Base-by-base conservation (phyloP, 1,140 invertebrate genomes). In the Plodia interpunctella region DNA sequence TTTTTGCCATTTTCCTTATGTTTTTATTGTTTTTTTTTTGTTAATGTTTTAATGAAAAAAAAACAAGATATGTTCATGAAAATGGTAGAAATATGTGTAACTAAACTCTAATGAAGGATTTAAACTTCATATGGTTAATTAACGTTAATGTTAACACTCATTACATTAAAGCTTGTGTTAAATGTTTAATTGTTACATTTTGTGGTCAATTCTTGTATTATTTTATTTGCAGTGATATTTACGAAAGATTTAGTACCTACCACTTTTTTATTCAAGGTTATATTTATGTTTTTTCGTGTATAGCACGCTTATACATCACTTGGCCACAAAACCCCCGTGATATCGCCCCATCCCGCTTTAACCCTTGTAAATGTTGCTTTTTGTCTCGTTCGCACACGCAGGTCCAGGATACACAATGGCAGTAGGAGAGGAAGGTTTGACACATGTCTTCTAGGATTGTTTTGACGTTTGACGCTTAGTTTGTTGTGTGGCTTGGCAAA, bases 391-490 rank as follows among this genome's bases (percentile, higher is more conserved):
- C 81, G 71, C 79, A 52, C 72, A 68, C 71, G 72, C 78, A 88
- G 86, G 74, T 84, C 80, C 66, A 70, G 84, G 79, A 86, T 82
- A 65, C 84, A 88, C 79, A 74, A 61, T 73, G 78, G 84, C 74
- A 80, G 69, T 87, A 88, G 82, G 73, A 78, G 80, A 82, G 84
- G 84, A 88, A 88, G 86, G 86, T 88, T 88, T 80, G 86, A 79
- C 60, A 72, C 68, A 66, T 62, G 69, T 65, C 74, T 68, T 68
- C 49, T 74, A 64, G 64, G 20, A 70, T 66, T 63, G 57, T 66
- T 11, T 25, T 25, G 21, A 25, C 55, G n/a, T 65, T 60, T 17
- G 49, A 35, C 21, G 49, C 25, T 19, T 64, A 60, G 59, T 61
- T 66, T 65, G 51, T 53, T 60, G 10, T 62, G 55, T 51, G 56